Conservation (phyloP, 92 coral and sea anemone genomes). For the Palythoa grandis region DNA sequence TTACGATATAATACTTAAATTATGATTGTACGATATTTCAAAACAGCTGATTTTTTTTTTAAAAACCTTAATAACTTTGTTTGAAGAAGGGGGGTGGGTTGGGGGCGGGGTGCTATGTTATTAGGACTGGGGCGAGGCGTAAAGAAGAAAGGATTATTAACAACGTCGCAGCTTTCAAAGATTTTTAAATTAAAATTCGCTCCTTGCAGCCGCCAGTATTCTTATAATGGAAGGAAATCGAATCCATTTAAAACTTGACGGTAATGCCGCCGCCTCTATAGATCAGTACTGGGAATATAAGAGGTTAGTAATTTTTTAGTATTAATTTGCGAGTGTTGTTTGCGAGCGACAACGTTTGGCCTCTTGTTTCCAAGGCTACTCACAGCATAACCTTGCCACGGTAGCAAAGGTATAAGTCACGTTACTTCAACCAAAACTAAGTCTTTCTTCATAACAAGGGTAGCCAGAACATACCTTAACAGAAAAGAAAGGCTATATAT, state of each 20-base stretch:
- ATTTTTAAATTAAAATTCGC: background rate
- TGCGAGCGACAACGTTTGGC: background rate
- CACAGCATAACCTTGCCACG: background rate
- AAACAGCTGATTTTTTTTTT: too few relatives aligned
- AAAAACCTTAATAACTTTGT: too few relatives aligned
- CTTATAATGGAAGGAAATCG: constrained; percentile 75
- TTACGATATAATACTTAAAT: too few relatives aligned
- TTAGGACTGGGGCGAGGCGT: constrained; percentile 10
- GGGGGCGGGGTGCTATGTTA: too few relatives aligned
- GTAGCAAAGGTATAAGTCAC: background rate
- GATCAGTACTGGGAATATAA: constrained; percentile 94
- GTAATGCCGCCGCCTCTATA: constrained; percentile 84
- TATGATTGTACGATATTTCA: too few relatives aligned
- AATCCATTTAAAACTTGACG: constrained; percentile 87
- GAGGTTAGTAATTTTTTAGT: constrained; percentile 58
- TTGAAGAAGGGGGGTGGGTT: too few relatives aligned
- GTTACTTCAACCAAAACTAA: too few relatives aligned
- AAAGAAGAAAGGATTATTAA: background rate
- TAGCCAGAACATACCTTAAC: background rate
- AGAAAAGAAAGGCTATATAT: background rate
- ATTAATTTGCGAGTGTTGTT: background rate
- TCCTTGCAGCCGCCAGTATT: background rate
- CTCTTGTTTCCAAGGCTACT: background rate
- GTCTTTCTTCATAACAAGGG: background rate
- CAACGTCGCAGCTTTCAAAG: background rate